These are phyloP conservation scores for Rhinoraja longicauda DNA, from an alignment of 2,797 vertebrate genomes.

Conservation along the genomic window DNA sequence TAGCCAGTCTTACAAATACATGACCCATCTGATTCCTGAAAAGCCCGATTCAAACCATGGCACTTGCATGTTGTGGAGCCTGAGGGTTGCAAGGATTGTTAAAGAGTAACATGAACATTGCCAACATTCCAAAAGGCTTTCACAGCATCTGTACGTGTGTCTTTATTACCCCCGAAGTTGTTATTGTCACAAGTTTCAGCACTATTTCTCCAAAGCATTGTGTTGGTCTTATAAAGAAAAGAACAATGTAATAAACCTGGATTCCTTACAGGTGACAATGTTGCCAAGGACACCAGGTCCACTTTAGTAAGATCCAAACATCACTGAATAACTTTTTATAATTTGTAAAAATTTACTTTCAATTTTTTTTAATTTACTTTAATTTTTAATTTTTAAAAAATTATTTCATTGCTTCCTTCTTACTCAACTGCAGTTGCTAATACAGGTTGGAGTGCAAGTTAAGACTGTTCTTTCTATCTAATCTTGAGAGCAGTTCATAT, in stretches of 20 bases:
- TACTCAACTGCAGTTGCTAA: background rate
- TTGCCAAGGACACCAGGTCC: no score
- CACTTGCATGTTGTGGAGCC: constrained; percentile 76
- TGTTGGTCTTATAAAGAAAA: background rate
- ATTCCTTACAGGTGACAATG: background rate
- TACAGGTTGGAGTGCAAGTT: no score
- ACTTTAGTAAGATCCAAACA: no score
- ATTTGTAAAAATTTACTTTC: no score
- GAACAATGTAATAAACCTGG: background rate
- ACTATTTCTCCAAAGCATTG: no score
- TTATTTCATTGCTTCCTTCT: no score
- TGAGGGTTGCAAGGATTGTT: constrained; percentile 44
- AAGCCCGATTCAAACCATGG: constrained; percentile 74
- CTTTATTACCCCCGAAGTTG: no score
- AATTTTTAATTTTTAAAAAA: no score
- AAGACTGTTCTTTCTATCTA: background rate
- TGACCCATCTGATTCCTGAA: constrained; percentile 81
- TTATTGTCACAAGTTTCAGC: background rate
- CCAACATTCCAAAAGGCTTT: background rate
- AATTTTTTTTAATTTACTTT: no score
- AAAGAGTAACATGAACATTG: background rate
- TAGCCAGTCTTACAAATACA: constrained; percentile 81
- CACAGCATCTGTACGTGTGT: background rate
- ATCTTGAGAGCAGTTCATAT: background rate
- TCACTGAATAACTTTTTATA: no score